These are phyloP conservation scores for Radopholus similis DNA, from an alignment of 1,140 invertebrate genomes.

Conservation along the genomic window DNA sequence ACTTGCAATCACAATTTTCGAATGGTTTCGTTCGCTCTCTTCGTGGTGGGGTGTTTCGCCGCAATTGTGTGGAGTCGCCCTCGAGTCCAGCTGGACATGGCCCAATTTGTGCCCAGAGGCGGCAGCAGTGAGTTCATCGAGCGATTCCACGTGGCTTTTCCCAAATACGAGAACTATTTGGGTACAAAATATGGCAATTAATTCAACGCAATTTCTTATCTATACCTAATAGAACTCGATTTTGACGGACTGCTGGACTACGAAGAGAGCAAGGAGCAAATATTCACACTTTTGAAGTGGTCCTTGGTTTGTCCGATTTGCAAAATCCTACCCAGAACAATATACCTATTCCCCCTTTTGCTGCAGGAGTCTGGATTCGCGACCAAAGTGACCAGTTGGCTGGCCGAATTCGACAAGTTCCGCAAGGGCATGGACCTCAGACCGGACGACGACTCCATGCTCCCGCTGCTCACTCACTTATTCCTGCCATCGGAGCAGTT, in stretches of 20 bases:
- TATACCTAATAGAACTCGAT: constrained; percentile 32
- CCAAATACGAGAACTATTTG: constrained; percentile 41
- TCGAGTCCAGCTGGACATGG: neutral
- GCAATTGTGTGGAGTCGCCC: neutral
- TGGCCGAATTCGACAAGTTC: constrained; percentile 42
- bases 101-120: constrained; percentile 8
- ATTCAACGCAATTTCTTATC: constrained; percentile 15
- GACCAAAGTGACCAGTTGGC: constrained; percentile 38
- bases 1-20: constrained; percentile 8
- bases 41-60: constrained; percentile 10
- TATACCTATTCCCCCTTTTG: neutral
- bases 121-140: constrained; percentile 8
- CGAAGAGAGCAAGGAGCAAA: constrained; percentile 19
- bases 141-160: constrained; percentile 16
- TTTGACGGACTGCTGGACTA: constrained; percentile 33
- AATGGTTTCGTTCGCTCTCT: constrained; percentile 14
- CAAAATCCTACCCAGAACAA: neutral
- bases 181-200: constrained; percentile 43
- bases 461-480: constrained; percentile 36
- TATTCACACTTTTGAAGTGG: constrained; percentile 25
- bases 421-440: constrained; percentile 14
- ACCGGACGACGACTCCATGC: constrained; percentile 31
- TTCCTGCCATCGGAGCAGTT: constrained; percentile 31
- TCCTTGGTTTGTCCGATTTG: constrained; percentile 10
- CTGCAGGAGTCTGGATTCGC: constrained; percentile 32